Evolutionary conservation across 2,888 invertebrate species (phyloP), one percentile per base, ranked within the genome.

Genomic region (Brachynemurus nebulosus): DNA sequence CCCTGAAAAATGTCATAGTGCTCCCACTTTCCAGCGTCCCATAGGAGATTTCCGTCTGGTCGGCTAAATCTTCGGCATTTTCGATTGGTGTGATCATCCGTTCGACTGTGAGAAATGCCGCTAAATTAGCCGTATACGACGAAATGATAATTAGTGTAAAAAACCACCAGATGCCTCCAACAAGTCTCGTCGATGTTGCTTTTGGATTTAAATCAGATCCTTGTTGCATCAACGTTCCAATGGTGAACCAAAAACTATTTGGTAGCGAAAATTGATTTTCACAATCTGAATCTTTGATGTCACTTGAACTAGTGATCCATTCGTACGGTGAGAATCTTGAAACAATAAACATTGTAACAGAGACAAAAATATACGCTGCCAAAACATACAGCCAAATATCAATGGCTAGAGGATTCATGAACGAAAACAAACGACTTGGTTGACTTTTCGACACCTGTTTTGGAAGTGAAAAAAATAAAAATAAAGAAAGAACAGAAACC

Each of bases 91-190:
- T 84, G 39, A 81, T 82, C 85, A 88, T 86, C 44, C 88, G 67
- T 59, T 90, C 89, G 1, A 91, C 89, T 0, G 91, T 92, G 18
- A 91, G 68, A 62, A 91, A 92, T 17, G 91, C 91, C 1, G 91
- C 91, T 54, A 92, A 67, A 63, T 92, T 91, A 9, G 91, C 91
- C 2, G 90, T 91, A 64, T 91, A 91, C 2, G 90, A 90, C 1
- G 88, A 85, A 52, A 90, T 86, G 53, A 91, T 86, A 54, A 91
- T 89, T 20, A 91, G 68, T 0, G 88, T 89, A 63, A 91, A 90
- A 61, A 91, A 90, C 86, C 90, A 91, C 90, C 91, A 92, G 54
- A 81, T 78, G 5, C 80, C 86, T 38, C 86, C 85, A 1, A 90
- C 86, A 46, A 90, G 81, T 43, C 90, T 69, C 0, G 90, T 90